Conservation (phyloP, 2,797 vertebrate genomes). For the Sebastes steindachneri region DNA sequence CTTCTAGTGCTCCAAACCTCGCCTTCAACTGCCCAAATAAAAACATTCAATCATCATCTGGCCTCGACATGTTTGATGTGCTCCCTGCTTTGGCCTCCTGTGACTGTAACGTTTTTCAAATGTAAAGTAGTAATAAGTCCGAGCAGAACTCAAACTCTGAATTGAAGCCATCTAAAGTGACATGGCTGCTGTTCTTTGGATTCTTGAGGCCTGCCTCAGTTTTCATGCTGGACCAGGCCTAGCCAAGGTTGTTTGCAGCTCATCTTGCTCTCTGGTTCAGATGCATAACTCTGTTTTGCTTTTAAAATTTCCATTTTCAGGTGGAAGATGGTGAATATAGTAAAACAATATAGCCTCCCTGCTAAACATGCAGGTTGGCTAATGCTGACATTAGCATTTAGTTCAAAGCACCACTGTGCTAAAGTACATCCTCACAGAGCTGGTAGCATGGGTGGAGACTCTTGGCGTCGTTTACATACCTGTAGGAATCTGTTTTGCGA, state of each 20-base stretch:
- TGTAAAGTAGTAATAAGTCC: too few species aligned
- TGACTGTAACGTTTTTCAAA: too few species aligned
- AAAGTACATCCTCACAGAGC: not conserved
- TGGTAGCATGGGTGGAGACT: not conserved
- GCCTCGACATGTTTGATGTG: too few species aligned
- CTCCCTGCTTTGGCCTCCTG: too few species aligned
- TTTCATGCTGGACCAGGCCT: not conserved
- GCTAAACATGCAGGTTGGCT: too few species aligned
- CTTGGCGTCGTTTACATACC: not conserved
- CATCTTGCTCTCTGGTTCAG: not conserved
- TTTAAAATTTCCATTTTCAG: not conserved
- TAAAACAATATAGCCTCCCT: too few species aligned
- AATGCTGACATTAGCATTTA: too few species aligned
- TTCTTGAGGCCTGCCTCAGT: not conserved
- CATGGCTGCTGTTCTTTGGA: not conserved
- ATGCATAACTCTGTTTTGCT: not conserved
- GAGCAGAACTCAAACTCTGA: not conserved
- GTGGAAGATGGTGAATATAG: too few species aligned
- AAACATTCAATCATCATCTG: too few species aligned
- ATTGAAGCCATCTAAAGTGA: not conserved
- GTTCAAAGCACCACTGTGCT: too few species aligned
- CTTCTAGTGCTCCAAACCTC: too few species aligned
- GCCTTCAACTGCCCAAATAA: too few species aligned
- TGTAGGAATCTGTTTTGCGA: not conserved
- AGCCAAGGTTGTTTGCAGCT: not conserved